phyloP scores from a whole-genome alignment of 2,888 invertebrate species.

The Noctua comes region DNA sequence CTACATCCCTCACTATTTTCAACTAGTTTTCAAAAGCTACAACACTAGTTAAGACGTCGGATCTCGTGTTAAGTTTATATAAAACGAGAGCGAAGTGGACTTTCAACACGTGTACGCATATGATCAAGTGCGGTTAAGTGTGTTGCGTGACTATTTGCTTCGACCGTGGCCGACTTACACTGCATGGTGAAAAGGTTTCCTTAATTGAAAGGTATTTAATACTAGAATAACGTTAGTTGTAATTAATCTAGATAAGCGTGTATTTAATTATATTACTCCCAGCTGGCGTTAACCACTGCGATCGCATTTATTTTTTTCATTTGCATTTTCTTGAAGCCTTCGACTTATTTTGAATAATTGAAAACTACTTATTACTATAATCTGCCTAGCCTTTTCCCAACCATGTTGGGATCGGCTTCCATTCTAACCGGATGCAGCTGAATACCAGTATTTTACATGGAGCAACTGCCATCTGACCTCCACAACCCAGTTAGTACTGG shows the following conservation, averaged over 20 bases:
- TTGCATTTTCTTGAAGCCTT: background rate
- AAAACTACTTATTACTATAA: background rate
- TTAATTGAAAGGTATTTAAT: conserved; percentile 39
- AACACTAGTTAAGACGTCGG: conserved; percentile 15
- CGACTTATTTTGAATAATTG: background rate
- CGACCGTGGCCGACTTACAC: conserved; percentile 50
- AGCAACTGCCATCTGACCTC: no score
- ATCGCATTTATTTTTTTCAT: background rate
- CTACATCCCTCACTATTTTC: background rate
- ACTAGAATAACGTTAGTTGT: background rate
- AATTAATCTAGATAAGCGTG: conserved; percentile 1
- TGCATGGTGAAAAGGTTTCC: conserved; percentile 4
- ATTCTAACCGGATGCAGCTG: no score
- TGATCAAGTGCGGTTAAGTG: background rate
- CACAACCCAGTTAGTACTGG: no score
- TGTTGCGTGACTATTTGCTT: conserved; percentile 43
- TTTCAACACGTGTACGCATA: conserved; percentile 20
- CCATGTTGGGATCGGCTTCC: no score
- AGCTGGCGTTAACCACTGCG: background rate
- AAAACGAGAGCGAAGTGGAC: background rate
- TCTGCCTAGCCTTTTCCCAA: no score
- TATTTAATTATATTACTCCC: conserved; percentile 4
- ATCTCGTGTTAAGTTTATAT: conserved; percentile 30
- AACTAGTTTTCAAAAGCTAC: conserved; percentile 12
- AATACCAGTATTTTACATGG: no score